Conservation (phyloP, 2,797 vertebrate species). For the Cetoscarus ocellatus region DNA sequence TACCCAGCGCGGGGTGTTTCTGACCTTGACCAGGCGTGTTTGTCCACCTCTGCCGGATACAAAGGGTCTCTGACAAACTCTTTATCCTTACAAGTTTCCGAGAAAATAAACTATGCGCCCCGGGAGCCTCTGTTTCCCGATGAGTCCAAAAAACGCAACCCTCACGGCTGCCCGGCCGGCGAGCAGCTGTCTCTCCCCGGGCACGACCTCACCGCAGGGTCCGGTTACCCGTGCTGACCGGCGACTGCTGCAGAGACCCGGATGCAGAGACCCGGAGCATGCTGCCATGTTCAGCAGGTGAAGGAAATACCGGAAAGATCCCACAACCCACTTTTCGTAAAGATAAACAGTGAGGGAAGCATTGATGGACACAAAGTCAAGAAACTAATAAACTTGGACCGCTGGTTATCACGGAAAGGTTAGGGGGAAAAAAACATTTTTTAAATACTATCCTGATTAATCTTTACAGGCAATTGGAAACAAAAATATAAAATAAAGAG, state of each 20-base stretch:
- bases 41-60: conserved; percentile 61
- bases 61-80: conserved; percentile 65
- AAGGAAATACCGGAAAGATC: conserved; percentile 13
- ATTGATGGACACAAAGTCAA: background rate
- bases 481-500: too few species aligned
- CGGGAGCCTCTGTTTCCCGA: conserved; percentile 55
- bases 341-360: background rate
- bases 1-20: conserved; percentile 51
- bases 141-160: conserved; percentile 42
- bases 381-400: background rate
- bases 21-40: conserved; percentile 70
- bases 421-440: too few species aligned
- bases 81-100: conserved; percentile 72
- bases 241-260: background rate
- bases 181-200: conserved; percentile 72
- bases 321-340: background rate
- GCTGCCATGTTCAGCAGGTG: conserved; percentile 35
- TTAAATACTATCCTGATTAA: too few species aligned
- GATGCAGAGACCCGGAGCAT: background rate
- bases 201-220: conserved; percentile 58
- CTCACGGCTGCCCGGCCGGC: conserved; percentile 27
- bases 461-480: too few species aligned
- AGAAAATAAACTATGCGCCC: conserved; percentile 69
- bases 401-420: background rate
- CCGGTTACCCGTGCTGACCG: conserved; percentile 55